Conservation (phyloP, 2,888 invertebrate genomes). For the Seira musarum region DNA sequence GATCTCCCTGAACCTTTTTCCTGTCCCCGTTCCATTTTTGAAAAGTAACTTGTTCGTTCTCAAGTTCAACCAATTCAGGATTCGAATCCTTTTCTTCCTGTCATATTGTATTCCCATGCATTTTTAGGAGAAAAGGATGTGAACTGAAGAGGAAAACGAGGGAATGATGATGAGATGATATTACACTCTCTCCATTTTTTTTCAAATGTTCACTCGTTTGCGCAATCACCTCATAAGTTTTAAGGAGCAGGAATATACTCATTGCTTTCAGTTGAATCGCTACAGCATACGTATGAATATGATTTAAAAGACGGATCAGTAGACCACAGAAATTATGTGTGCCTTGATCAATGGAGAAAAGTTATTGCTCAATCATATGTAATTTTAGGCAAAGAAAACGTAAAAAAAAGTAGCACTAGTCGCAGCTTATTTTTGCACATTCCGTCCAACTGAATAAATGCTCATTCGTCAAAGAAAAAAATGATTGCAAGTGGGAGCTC, state of each 20-base stretch:
- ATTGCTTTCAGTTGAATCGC: too few species aligned
- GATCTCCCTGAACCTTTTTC: neutral
- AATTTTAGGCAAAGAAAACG: neutral
- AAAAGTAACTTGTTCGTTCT: neutral
- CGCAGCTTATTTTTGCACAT: neutral
- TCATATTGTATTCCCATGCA: constrained; percentile 57
- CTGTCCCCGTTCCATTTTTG: neutral
- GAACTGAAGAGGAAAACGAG: constrained; percentile 38
- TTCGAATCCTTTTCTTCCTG: constrained; percentile 14
- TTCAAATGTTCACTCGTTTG: neutral
- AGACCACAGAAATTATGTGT: neutral
- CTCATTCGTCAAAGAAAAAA: too few species aligned
- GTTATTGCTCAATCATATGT: constrained; percentile 9
- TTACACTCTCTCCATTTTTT: neutral
- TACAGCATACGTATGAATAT: neutral
- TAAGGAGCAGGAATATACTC: neutral
- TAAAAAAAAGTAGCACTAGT: too few species aligned
- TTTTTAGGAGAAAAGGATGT: constrained; percentile 39
- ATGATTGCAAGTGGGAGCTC: too few species aligned
- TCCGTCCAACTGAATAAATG: neutral
- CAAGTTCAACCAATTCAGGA: neutral
- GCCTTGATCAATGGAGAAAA: neutral
- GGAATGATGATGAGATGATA: constrained; percentile 5
- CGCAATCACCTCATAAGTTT: neutral
- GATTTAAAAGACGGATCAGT: too few species aligned